Evolutionary conservation across 2,113 vertebrate genomes (phyloP), one percentile per base, ranked within the genome.

Genomic region (Mirza zaza): DNA sequence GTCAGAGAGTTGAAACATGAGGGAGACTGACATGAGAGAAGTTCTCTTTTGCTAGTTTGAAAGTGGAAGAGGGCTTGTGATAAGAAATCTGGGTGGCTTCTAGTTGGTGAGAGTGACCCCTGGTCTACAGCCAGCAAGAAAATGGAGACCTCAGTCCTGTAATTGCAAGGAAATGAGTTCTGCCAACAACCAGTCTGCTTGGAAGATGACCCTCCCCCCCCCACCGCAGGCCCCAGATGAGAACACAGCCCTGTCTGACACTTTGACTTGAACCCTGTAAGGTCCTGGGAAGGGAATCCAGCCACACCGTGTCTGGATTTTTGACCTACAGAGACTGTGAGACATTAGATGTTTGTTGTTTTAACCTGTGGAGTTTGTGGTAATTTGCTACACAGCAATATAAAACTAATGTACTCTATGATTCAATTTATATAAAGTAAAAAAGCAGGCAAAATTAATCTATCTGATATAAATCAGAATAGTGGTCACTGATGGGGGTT

Each of bases 361-460:
- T 97, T 89, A 88, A 95, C 23, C 87, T 75, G 10, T 20, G 27
- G 67, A 39, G 45, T 55, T 90, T 81, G 76, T 84, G 57, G 85
- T 81, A 57, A 95, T 95, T 91, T 93, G 90, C 89, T 96, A 68
- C 55, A 86, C 10, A 73, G 73, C 45, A 81, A 73, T 92, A 89
- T 77, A 93, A 94, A 95, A 61, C 55, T 7, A 91, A 95, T 68
- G 45, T 18, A 87, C 36, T 86, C 17, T 63, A 27, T 45, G 90
- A 93, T 94, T 88, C 27, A 3, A 93, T 87, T 93, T 90, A 86
- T 70, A 95, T 59, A 80, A 96, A 93, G 55, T 57, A 86, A 23
- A 83, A 96, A 95, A 94, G 59, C 79, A 93, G 79, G 34, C 23
- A 89, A 83, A 96, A 93, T 3, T 57, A 94, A 93, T 91, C 39